Evolutionary conservation across 2,797 vertebrate genomes (phyloP), one percentile per base, ranked within the genome.

Genomic region (Leuciscus waleckii): DNA sequence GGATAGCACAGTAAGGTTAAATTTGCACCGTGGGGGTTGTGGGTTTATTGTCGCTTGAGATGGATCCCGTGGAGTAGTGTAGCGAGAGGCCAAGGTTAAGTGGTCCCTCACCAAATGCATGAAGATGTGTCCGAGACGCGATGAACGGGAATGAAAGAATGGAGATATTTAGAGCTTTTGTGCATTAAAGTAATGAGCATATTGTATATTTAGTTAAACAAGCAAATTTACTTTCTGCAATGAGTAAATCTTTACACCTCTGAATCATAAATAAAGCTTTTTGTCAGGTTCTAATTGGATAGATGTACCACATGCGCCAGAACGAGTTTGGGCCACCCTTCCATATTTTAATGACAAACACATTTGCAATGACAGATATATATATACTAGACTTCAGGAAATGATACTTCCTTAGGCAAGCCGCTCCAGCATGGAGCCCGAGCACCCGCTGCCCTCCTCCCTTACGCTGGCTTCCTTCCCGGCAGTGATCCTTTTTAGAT

Each of bases 401-500:
- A 87, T 87, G 78, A 87, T 88, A 87, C 86, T 87, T 91, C 82
- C 89, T 65, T 41, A 81, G 89, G 82, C 81, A 83, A 86, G 86
- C 79, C 82, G 79, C 86, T 84, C 85, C 77, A 23, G 83, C 68
- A 76, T 56, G 73, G 82, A 90, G 87, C 75, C 86, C 78, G 71
- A 86, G 86, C 87, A 35, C 81, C 51, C 51, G 81, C 78, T 89
- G 58, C 82, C 58, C 75, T 79, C 56, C 88, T 74, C 73, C 85
- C 43, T 37, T 67, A 29, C 35, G 17, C 74, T 91, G 91, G 90
- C 89, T 83, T 37, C 43, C 37, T 85, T 90, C 91, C 90, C 90
- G 90, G 89, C 86, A 87, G 80, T 81, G 82, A 89, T 83, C 74
- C 84, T 89, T 88, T 87, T 88, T 88, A 91, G 87, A 88, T 84